phyloP scores from a whole-genome alignment of 53 echinoderm and acorn worm species.

The Apostichopus leukothele region DNA sequence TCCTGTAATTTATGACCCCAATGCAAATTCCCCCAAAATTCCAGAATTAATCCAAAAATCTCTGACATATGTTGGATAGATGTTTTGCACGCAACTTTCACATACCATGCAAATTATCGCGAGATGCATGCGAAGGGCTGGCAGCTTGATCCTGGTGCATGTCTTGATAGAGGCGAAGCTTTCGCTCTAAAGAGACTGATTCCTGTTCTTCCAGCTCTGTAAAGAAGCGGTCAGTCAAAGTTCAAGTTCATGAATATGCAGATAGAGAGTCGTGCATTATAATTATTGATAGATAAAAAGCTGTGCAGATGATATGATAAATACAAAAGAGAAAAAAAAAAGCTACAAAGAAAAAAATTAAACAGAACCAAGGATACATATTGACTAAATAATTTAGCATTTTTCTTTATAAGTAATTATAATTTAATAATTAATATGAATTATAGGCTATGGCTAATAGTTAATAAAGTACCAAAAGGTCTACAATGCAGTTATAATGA shows the following conservation, averaged over 20 bases:
- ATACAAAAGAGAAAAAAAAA: not conserved
- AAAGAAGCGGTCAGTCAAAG: slow-evolving; percentile 35
- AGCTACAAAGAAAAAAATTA: not conserved
- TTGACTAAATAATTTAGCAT: not conserved
- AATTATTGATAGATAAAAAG: not conserved
- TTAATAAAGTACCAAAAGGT: no score
- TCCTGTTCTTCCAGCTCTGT: slow-evolving; percentile 76
- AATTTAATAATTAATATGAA: no score
- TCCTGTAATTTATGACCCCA: no score
- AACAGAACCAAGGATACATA: not conserved
- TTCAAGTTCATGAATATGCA: slow-evolving; percentile 17
- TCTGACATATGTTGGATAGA: not conserved
- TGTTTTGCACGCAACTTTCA: slow-evolving; percentile 7
- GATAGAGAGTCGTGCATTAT: not conserved
- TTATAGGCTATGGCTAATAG: no score
- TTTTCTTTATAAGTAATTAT: no score
- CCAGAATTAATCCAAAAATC: no score
- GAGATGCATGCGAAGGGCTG: slow-evolving; percentile 50
- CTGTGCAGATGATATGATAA: not conserved
- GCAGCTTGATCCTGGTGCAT: slow-evolving; percentile 83
- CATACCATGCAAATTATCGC: slow-evolving; percentile 52
- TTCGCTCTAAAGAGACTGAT: slow-evolving; percentile 83
- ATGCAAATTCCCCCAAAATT: no score
- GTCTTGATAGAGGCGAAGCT: slow-evolving; percentile 86
- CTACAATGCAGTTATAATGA: no score